phyloP scores from a whole-genome alignment of 2,888 invertebrate genomes.

The Andrena flavipes region DNA sequence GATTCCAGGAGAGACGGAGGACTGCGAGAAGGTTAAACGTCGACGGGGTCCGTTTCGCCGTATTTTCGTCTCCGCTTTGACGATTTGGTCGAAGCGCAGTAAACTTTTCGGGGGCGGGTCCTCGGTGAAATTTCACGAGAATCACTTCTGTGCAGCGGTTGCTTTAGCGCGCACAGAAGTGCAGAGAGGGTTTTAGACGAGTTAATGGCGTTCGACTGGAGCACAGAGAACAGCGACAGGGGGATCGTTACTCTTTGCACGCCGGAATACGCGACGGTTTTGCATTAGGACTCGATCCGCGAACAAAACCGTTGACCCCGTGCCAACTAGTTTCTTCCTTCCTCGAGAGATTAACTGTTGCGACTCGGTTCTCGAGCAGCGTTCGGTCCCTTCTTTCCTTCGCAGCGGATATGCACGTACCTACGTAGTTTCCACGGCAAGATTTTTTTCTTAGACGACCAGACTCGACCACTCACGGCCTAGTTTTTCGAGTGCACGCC shows the following conservation, averaged over 20 bases:
- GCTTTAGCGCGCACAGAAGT: neutral
- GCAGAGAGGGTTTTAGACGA: constrained; percentile 1
- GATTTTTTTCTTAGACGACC: constrained; percentile 34
- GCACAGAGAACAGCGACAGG: neutral
- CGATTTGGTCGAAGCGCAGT: neutral
- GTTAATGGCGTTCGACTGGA: constrained; percentile 27
- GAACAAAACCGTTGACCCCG: constrained; percentile 55
- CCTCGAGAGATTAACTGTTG: constrained; percentile 40
- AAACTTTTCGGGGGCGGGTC: neutral
- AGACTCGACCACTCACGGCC: neutral
- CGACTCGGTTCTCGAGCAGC: neutral
- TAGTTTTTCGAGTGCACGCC: neutral
- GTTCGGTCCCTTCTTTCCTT: neutral
- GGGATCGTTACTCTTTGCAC: constrained; percentile 35
- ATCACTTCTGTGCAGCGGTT: neutral
- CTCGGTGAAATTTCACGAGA: constrained; percentile 2
- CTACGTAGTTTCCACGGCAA: neutral
- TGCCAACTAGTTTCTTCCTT: constrained; percentile 49
- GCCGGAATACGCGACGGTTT: constrained; percentile 35
- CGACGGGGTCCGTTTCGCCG: neutral
- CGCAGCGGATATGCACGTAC: too few relatives aligned
- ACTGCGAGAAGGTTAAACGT: constrained; percentile 22
- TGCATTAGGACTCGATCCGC: constrained; percentile 39
- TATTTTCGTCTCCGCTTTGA: neutral
- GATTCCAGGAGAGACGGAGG: neutral